Base-by-base conservation (phyloP, 2,113 vertebrate genomes). In the Phyllostomus discolor region DNA sequence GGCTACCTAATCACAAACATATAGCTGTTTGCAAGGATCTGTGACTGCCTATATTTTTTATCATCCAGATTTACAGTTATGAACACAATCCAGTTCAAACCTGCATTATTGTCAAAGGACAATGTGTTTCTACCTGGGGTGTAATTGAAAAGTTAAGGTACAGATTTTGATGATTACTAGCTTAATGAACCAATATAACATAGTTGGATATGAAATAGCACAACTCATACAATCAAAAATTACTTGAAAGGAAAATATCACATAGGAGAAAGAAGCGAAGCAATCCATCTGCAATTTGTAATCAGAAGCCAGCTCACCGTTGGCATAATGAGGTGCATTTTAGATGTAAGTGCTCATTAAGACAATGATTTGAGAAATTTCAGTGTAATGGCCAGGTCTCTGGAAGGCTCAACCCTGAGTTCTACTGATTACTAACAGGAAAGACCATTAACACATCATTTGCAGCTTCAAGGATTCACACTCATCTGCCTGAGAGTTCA, bases 131-230 rank as follows among this genome's bases (percentile, higher is more conserved):
- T 88, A 28, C 35, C 10, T 14, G 22, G 81, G 83, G 43, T 88
- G 52, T 83, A 92, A 85, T 79, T 92, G 82, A 35, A 92, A 95
- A 88, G 85, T 85, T 67, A 92, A 95, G 82, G 54, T 35, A 72
- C 11, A 67, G 31, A 85, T 81, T 96, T 67, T 88, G 73, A 54
- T 80, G 85, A 95, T 95, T 57, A 59, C 54, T 76, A 75, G 46
- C 57, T 91, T 94, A 92, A 93, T 89, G 82, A 96, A 78, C 85
- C 50, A 89, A 57, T 50, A 43, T 50, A 38, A 5, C 28, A 78
- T 93, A 87, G 67, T 35, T 62, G 48, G 64, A 38, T 93, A 76
- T 31, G 66, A 85, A 91, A 88, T 5, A 57, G 9, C 31, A 70
- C 24, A 93, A 88, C 28, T 62, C 73, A 38, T 20, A 50, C 20